Evolutionary conservation across 2,888 invertebrate species (phyloP), one percentile per base, ranked within the genome.

Genomic region (Dione vanillae): DNA sequence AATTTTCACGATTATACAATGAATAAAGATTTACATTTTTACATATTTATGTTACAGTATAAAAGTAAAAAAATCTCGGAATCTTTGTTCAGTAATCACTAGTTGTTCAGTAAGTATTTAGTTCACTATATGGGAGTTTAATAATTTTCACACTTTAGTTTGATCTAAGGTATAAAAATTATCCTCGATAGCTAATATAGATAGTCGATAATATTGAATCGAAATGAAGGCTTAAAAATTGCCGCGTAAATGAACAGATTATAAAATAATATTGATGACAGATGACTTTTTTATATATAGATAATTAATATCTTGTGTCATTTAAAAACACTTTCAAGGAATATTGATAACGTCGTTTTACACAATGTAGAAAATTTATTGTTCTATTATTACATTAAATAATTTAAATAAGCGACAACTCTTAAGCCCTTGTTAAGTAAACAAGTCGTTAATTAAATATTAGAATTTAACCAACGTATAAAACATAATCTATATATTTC

Each of bases 11-110:
- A 73, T 71, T 67, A 70, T 67, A 65, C 52, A 70, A 72, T 14
- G 20, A 62, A 51, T 65, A 65, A 27, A 83, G 83, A 86, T 87
- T 84, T 87, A 87, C 86, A 87, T 87, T 87, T 87, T 85, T 88
- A 89, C 87, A 88, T 79, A 37, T 56, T 37, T 65, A 71, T 51
- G 61, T 62, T 71, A 66, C 66, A 69, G 64, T 69, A 69, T 58
- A 70, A 73, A 75, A 71, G 61, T 74, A 70, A 49, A 59, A n/a
- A 71, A 69, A 72, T 71, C 65, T 73, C 52, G 58, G 62, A 64
- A 64, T 69, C 73, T 71, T 74, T 74, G 71, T 74, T 59, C 65
- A 74, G 37, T 65, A 73, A 68, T 62, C 68, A 75, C 70, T 58
- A 51, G 67, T 67, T 65, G 54, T 67, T 54, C 9, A 64, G 12